Conservation (phyloP, 1,140 invertebrate species). For the Metopolophium dirhodum region DNA sequence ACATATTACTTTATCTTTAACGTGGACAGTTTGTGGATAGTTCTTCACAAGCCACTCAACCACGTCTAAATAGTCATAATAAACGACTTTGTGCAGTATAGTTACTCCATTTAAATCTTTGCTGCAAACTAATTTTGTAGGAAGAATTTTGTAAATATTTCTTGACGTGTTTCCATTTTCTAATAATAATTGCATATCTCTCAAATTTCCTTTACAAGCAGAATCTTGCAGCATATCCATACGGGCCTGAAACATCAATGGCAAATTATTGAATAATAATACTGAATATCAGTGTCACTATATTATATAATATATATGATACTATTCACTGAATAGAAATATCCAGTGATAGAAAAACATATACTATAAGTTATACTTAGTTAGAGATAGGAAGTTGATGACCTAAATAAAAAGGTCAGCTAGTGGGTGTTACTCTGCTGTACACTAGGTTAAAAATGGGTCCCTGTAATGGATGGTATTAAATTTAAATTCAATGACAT, state of each 20-base stretch:
- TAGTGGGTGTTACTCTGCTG: no score
- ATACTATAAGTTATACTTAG: no score
- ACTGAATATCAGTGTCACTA: not conserved
- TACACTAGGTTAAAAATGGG: no score
- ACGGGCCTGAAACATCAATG: slow-evolving; percentile 66
- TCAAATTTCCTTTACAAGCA: slow-evolving; percentile 72
- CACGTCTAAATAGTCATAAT: slow-evolving; percentile 76
- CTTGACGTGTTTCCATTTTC: slow-evolving; percentile 67
- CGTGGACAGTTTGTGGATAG: slow-evolving; percentile 75
- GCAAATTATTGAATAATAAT: not conserved
- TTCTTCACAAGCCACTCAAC: slow-evolving; percentile 76
- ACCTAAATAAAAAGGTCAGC: no score
- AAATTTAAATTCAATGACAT: no score
- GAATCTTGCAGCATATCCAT: slow-evolving; percentile 75
- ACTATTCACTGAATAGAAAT: no score
- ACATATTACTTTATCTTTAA: slow-evolving; percentile 78
- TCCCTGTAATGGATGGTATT: no score
- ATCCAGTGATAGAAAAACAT: no score
- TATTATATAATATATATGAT: no score
- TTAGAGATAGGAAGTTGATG: no score
- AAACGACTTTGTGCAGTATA: slow-evolving; percentile 80
- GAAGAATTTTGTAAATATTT: slow-evolving; percentile 63
- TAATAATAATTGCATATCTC: slow-evolving; percentile 70
- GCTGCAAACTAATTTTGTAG: slow-evolving; percentile 71
- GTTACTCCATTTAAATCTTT: slow-evolving; percentile 78